phyloP scores from a whole-genome alignment of 2,797 vertebrate species.

The Adrianichthys oophorus region DNA sequence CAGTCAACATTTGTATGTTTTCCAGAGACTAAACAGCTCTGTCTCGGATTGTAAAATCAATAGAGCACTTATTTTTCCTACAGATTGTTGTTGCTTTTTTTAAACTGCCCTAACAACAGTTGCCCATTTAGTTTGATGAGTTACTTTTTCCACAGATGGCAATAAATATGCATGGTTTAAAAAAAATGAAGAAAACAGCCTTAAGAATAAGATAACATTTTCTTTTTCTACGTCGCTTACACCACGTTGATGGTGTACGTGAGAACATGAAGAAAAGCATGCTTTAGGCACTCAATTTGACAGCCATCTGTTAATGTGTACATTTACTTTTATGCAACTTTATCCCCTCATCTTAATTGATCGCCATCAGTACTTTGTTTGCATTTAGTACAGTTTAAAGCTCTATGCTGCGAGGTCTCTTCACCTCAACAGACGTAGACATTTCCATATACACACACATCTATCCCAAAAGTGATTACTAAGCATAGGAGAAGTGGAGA shows the following conservation, averaged over 20 bases:
- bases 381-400: conserved; percentile 16
- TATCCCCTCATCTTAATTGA: conserved; percentile 4
- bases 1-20: too few species aligned
- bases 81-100: too few species aligned
- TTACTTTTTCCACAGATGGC: too few species aligned
- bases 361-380: conserved; percentile 23
- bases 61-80: too few species aligned
- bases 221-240: conserved; percentile 2
- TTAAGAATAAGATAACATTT: conserved; percentile 3
- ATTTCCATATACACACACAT: conserved; percentile 24
- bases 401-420: conserved; percentile 11
- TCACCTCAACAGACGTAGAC: conserved; percentile 43
- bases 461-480: conserved; percentile 52
- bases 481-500: conserved; percentile 53
- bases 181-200: neutral
- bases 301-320: conserved; percentile 23
- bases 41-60: too few species aligned
- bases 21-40: too few species aligned
- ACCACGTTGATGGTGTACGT: neutral
- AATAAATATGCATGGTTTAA: neutral
- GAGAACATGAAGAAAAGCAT: conserved; percentile 7
- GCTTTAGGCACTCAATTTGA: conserved; percentile 18
- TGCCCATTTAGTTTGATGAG: too few species aligned
- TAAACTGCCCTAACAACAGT: too few species aligned
- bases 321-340: conserved; percentile 11